Evolutionary conservation across 2,113 vertebrate species (phyloP).

Genomic region (Rhegmatorhina hoffmannsi): DNA sequence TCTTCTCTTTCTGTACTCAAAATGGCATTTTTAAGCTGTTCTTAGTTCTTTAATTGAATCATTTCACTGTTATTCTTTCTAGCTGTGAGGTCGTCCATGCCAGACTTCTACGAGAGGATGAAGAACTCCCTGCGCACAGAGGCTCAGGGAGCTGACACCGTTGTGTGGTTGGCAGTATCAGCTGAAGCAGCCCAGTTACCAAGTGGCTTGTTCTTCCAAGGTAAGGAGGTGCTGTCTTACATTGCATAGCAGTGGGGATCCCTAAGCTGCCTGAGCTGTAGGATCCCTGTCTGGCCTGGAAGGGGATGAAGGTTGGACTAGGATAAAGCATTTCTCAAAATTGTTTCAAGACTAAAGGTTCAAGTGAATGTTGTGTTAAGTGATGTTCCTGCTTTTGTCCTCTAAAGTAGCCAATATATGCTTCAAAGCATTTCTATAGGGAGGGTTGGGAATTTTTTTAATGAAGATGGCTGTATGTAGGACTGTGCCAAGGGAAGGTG

Average conservation of each 20-base stretch:
- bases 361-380: background rate
- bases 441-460: background rate
- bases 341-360: background rate
- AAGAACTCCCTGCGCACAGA: slow-evolving; percentile 77
- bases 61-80: background rate
- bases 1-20: background rate
- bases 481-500: background rate
- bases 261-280: background rate
- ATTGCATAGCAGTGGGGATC: fast-evolving
- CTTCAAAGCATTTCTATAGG: background rate
- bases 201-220: slow-evolving; percentile 83
- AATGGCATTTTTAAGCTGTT: background rate
- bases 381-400: background rate
- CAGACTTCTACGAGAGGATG: slow-evolving; percentile 81
- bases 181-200: slow-evolving; percentile 59
- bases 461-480: background rate
- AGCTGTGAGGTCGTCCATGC: slow-evolving; percentile 81
- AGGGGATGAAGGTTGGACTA: background rate
- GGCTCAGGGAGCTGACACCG: slow-evolving; percentile 81
- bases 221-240: slow-evolving; percentile 38
- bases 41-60: background rate
- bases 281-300: background rate
- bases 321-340: background rate
- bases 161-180: slow-evolving; percentile 77
- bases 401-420: background rate